phyloP scores from a whole-genome alignment of 2,113 vertebrate species.

The Anoplopoma fimbria region DNA sequence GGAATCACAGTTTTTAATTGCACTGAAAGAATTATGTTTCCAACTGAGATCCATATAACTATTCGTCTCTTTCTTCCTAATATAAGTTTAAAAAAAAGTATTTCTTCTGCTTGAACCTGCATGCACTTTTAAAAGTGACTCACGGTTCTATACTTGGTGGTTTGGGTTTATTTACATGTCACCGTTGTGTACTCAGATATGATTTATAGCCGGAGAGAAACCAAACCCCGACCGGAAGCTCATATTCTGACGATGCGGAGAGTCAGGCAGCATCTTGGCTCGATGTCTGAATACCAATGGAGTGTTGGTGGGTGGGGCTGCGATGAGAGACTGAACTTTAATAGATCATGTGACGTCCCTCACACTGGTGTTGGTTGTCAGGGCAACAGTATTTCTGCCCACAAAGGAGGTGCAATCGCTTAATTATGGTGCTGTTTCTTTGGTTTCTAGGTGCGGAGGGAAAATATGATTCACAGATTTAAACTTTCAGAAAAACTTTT shows the following conservation, averaged over 20 bases:
- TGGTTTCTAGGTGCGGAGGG: not conserved
- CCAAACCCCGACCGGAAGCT: conserved; percentile 52
- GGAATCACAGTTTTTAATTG: conserved; percentile 1
- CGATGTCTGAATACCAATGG: conserved; percentile 11
- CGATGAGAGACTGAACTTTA: conserved; percentile 34
- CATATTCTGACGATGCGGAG: conserved; percentile 30
- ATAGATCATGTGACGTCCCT: conserved; percentile 53
- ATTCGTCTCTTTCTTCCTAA: not conserved
- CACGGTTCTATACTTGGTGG: conserved; percentile 3
- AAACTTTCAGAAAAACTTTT: not conserved
- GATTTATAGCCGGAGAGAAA: conserved; percentile 37
- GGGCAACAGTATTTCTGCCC: not conserved
- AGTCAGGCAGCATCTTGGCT: not conserved
- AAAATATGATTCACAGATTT: not conserved
- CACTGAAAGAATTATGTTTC: not conserved
- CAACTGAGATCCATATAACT: not conserved
- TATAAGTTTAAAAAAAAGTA: not conserved
- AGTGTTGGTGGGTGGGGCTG: not conserved
- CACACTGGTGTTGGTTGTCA: conserved; percentile 25
- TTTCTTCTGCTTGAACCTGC: conserved; percentile 7
- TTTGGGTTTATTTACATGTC: conserved; percentile 40
- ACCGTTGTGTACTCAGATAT: not conserved
- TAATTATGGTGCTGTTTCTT: not conserved
- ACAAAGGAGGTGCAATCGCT: not conserved
- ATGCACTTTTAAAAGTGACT: conserved; percentile 13